Conservation (phyloP, 2,113 vertebrate genomes). For the Eublepharis macularius region DNA sequence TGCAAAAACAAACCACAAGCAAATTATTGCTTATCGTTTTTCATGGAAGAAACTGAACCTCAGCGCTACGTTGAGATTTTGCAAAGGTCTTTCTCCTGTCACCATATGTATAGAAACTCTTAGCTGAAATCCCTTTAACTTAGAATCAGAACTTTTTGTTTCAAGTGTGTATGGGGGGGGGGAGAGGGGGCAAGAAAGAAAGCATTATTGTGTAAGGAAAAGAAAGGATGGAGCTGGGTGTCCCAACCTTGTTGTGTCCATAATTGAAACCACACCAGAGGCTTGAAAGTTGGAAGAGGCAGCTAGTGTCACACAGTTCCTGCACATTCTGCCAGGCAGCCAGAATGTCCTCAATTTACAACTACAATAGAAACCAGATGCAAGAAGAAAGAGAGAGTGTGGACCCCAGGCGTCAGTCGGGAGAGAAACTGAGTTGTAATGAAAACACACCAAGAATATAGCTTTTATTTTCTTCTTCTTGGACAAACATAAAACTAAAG, state of each 20-base stretch:
- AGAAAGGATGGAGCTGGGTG: background rate
- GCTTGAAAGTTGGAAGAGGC: slow-evolving; percentile 62
- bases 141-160: background rate
- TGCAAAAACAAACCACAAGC: background rate
- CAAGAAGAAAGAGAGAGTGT: slow-evolving; percentile 34
- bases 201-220: background rate
- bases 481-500: slow-evolving; percentile 62
- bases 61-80: background rate
- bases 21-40: background rate
- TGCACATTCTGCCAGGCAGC: slow-evolving; percentile 56
- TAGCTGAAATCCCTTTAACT: background rate
- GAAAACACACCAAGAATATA: slow-evolving; percentile 54
- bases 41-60: background rate
- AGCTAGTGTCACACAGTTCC: slow-evolving; percentile 67
- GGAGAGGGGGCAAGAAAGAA: background rate
- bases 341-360: slow-evolving; percentile 64
- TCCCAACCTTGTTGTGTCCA: slow-evolving; percentile 32
- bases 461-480: slow-evolving; percentile 49
- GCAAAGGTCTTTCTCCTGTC: accelerated
- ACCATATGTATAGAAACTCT: background rate
- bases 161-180: accelerated
- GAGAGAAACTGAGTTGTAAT: slow-evolving; percentile 62
- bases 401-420: slow-evolving; percentile 50
- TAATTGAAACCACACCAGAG: slow-evolving; percentile 63
- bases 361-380: slow-evolving; percentile 76